Evolutionary conservation across 2,888 invertebrate species (phyloP).

Genomic region (Drosophila cognata): DNA sequence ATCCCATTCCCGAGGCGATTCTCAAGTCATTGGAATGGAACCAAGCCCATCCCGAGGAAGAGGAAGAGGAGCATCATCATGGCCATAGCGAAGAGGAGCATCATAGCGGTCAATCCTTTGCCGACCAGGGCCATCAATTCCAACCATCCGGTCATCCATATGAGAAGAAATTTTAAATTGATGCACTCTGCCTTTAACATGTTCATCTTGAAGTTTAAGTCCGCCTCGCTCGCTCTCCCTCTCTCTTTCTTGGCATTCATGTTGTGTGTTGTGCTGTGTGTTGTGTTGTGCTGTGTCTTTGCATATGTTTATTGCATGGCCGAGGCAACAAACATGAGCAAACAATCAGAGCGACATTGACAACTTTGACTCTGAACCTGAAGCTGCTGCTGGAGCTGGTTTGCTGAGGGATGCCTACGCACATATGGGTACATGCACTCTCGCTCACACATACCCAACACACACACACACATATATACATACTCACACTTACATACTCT

Average conservation of each 20-base stretch:
- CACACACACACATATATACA: constrained; percentile 23
- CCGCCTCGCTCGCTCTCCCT: constrained; percentile 19
- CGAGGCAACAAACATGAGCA: constrained; percentile 57
- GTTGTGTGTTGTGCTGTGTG: constrained; percentile 21
- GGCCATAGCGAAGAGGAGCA: constrained; percentile 62
- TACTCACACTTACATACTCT: background rate
- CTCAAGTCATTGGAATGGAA: constrained; percentile 76
- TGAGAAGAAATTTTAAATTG: constrained; percentile 68
- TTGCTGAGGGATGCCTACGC: constrained; percentile 45
- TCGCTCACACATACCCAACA: background rate
- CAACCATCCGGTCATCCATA: constrained; percentile 61
- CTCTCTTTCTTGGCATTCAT: constrained; percentile 29
- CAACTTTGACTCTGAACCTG: constrained; percentile 30
- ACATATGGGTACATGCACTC: constrained; percentile 29
- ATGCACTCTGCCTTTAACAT: constrained; percentile 26
- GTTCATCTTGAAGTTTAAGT: constrained; percentile 60
- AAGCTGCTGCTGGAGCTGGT: constrained; percentile 17
- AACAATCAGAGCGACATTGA: constrained; percentile 34
- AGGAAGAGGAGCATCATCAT: constrained; percentile 53
- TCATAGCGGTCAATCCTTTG: constrained; percentile 26
- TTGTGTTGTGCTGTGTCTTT: constrained; percentile 22
- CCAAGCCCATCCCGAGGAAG: constrained; percentile 78
- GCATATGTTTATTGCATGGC: constrained; percentile 64
- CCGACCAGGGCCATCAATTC: constrained; percentile 32
- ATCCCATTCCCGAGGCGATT: constrained; percentile 79